phyloP scores from a whole-genome alignment of 64 coral and sea anemone species.

The Stylophora pistillata region DNA sequence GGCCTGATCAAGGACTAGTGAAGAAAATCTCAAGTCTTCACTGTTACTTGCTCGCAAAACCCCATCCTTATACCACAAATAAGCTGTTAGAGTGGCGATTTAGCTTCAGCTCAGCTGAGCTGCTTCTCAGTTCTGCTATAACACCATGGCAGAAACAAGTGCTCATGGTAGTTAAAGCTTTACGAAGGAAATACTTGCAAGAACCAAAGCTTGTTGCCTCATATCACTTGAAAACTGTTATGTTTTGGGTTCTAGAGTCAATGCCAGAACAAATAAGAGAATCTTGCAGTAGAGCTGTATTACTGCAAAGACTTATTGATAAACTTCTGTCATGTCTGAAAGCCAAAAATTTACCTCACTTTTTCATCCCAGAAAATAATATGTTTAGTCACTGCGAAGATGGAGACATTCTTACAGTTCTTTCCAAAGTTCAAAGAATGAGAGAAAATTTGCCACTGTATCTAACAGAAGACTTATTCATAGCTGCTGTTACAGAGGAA shows the following conservation, averaged over 20 bases:
- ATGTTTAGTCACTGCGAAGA: constrained; percentile 26
- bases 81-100: constrained; percentile 32
- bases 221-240: constrained; percentile 37
- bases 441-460: neutral
- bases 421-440: neutral
- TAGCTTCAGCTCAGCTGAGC: constrained; percentile 19
- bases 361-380: constrained; percentile 40
- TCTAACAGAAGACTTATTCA: constrained; percentile 26
- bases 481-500: constrained; percentile 24
- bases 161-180: constrained; percentile 26
- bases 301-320: constrained; percentile 4
- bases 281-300: neutral
- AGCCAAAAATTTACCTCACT: constrained; percentile 10
- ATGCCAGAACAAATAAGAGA: neutral
- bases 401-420: neutral
- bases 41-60: constrained; percentile 25
- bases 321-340: constrained; percentile 7
- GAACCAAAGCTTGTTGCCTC: constrained; percentile 39
- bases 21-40: constrained; percentile 4
- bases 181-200: constrained; percentile 29
- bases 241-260: constrained; percentile 16
- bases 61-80: constrained; percentile 23
- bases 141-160: constrained; percentile 17
- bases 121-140: constrained; percentile 24
- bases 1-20: constrained; percentile 4